Base-by-base conservation (phyloP, 2,888 invertebrate species). In the Drosophila merina region DNA sequence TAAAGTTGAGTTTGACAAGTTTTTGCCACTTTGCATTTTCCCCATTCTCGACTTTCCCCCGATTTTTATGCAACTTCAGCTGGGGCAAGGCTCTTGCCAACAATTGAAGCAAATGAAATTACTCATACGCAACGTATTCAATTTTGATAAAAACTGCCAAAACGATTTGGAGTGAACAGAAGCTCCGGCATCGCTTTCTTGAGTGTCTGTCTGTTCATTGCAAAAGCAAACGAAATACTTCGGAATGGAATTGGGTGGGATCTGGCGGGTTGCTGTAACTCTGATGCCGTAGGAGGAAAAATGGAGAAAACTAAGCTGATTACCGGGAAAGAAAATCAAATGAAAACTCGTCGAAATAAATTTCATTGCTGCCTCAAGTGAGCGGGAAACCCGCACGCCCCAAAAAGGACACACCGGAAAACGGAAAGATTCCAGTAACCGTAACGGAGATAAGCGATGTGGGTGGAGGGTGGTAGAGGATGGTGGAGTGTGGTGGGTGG, bases 41-140 rank as follows among this genome's bases (percentile, higher is more conserved):
- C 47, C 48, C 66, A 20, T 71, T 49, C 56, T 63, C 51, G 42
- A 51, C 47, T 36, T 42, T 57, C 56, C 59, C 25, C 31, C 47
- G 49, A 48, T 63, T 63, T 71, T 51, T 40, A 30, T 57, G 52
- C 63, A 74, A 66, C 54, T 60, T 56, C 42, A 67, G 73, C 68
- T 67, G 66, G 68, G 57, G 36, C 59, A 62, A 50, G 54, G 72
- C 62, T 49, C 45, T 44, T 10, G 66, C 47, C 64, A 79, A 73
- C 83, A 79, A 77, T 51, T 77, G 38, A 45, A 66, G 74, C 69
- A 84, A 77, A 85, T 75, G 66, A 82, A 85, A 85, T 85, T 75
- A 85, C 82, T 85, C 79, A 83, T 82, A 85, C 74, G 79, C 79
- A 66, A 77, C 77, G 71, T 69, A 67, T 81, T 76, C 87, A 81